phyloP scores from a whole-genome alignment of 2,888 invertebrate species.

The Dione vanillae region DNA sequence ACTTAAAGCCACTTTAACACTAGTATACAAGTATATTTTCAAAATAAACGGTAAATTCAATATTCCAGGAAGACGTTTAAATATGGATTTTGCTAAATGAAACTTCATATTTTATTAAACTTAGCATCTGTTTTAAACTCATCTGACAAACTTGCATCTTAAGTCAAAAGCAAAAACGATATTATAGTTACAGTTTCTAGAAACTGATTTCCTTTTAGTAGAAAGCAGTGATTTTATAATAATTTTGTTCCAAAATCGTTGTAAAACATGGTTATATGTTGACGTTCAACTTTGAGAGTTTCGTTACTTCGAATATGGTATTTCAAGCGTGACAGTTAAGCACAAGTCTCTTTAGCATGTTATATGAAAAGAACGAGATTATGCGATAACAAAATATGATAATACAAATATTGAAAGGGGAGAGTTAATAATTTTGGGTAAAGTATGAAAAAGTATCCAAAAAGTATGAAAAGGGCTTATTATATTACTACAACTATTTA shows the following conservation, averaged over 20 bases:
- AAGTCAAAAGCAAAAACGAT: slow-evolving; percentile 19
- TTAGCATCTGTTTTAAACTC: slow-evolving; percentile 22
- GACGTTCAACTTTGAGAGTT: too few relatives aligned
- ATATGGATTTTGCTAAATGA: slow-evolving; percentile 14
- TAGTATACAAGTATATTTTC: not conserved
- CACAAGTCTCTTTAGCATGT: too few relatives aligned
- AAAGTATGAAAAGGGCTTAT: too few relatives aligned
- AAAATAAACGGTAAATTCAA: not conserved
- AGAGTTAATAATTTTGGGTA: too few relatives aligned
- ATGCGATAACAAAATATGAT: too few relatives aligned
- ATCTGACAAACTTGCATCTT: slow-evolving; percentile 12
- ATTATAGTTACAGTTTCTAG: slow-evolving; percentile 2
- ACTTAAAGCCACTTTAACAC: not conserved
- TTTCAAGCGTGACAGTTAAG: too few relatives aligned
- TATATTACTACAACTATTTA: too few relatives aligned
- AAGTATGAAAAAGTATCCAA: too few relatives aligned
- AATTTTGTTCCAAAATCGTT: not conserved
- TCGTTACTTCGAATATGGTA: too few relatives aligned
- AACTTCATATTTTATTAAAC: slow-evolving; percentile 26
- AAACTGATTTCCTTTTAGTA: slow-evolving; percentile 4
- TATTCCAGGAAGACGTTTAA: slow-evolving; percentile 13
- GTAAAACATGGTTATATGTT: too few relatives aligned
- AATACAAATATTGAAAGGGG: too few relatives aligned
- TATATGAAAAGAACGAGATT: too few relatives aligned
- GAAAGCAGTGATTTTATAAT: not conserved